Evolutionary conservation across 2,888 invertebrate genomes (phyloP).

Genomic region (Cerceris rybyensis): DNA sequence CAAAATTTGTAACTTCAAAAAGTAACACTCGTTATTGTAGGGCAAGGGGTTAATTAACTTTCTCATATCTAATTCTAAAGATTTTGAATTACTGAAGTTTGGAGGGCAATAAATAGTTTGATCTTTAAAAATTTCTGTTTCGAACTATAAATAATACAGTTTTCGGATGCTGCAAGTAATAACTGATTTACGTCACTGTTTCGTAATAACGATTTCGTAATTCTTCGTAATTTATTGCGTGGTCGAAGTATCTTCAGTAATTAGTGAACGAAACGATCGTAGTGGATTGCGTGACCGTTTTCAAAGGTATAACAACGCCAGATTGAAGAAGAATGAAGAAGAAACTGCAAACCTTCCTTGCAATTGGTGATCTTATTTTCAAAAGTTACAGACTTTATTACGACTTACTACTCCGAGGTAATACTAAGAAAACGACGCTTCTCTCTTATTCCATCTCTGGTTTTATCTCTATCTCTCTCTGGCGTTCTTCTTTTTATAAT

Average conservation of each 20-base stretch:
- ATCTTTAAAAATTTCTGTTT: too few species aligned
- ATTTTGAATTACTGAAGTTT: too few species aligned
- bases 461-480: constrained; percentile 14
- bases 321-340: constrained; percentile 34
- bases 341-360: constrained; percentile 30
- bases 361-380: constrained; percentile 51
- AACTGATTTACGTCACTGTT: background rate
- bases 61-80: too few species aligned
- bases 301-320: constrained; percentile 15
- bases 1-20: too few species aligned
- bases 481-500: constrained; percentile 51
- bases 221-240: background rate
- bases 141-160: too few species aligned
- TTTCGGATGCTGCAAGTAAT: background rate
- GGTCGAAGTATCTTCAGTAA: constrained; percentile 1
- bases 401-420: constrained; percentile 48
- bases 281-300: constrained; percentile 42
- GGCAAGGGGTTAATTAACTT: too few species aligned
- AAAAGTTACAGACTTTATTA: constrained; percentile 59
- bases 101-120: too few species aligned
- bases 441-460: constrained; percentile 20
- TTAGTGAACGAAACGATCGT: constrained; percentile 36
- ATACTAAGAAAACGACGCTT: constrained; percentile 56
- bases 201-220: background rate
- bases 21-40: too few species aligned